Base-by-base conservation (phyloP, 2,113 vertebrate genomes). In the Dunckerocampus dactyliophorus region DNA sequence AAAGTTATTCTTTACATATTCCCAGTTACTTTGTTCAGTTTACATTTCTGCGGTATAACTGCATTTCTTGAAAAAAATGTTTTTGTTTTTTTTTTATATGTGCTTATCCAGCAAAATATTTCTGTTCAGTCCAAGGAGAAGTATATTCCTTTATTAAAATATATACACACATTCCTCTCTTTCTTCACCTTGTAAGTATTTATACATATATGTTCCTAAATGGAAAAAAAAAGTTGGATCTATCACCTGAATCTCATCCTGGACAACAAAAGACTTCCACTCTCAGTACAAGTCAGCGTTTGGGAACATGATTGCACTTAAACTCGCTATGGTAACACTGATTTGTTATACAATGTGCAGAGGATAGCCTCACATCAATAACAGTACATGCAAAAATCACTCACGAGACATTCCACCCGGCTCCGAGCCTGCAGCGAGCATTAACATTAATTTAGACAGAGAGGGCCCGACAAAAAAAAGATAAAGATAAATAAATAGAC, bases 301-400 rank as follows among this genome's bases (percentile, higher is more conserved):
- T 79, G 63, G 60, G 69, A 90, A 89, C 91, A 92, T 92, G 93
- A 94, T 92, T 93, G 86, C 92, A 94, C 92, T 94, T 92, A 90
- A 91, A 93, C 92, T 90, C 91, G 90, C 91, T 89, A 92, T 94
- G 90, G 88, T 90, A 94, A 97, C 92, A 95, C 93, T 93, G 93
- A 91, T 91, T 92, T 85, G 92, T 90, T 86, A 90, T 90, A 92
- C 88, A 92, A 91, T 88, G 93, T 90, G 90, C 88, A 90, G 91
- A 93, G 90, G 90, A 92, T 85, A 92, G 90, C 89, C 90, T 91
- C 88, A 87, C 89, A 85, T 71, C 88, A 89, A 76, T 82, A 92
- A 90, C 84, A 88, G 88, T 89, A 92, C 92, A 94, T 91, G 91
- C 94, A 93, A 84, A 89, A 77, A 80, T 90, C 79, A 77, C 83